Percentiles rank a stretch among this genome's conserved stretches.
Conservation (phyloP, 2,888 invertebrate genomes). For the Caprella mutica region DNA sequence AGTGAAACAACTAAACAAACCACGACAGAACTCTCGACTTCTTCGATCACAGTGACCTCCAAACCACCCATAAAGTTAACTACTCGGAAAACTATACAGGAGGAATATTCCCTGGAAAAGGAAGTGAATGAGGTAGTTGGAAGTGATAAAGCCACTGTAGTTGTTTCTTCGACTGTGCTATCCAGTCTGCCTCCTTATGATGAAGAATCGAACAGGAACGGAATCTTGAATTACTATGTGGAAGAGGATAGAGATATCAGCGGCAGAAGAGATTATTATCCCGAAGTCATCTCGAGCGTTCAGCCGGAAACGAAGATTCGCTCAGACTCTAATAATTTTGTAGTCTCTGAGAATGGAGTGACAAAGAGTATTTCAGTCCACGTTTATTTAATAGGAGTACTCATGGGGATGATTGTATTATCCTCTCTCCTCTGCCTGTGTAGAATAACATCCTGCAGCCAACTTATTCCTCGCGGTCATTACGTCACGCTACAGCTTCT, state of each 20-base stretch:
- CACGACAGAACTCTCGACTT: slow-evolving; percentile 11
- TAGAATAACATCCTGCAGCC: slow-evolving; percentile 10
- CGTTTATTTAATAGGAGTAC: slow-evolving; percentile 5
- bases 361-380: slow-evolving; percentile 5
- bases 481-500: slow-evolving; percentile 13
- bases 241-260: neutral
- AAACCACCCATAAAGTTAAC: neutral
- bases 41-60: neutral
- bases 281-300: neutral
- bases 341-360: neutral
- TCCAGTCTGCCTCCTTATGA: neutral
- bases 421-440: slow-evolving; percentile 1
- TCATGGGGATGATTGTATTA: slow-evolving; percentile 1
- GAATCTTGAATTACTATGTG: slow-evolving; percentile 7
- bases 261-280: slow-evolving; percentile 2
- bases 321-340: neutral
- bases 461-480: slow-evolving; percentile 9
- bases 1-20: neutral
- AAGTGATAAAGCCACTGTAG: neutral
- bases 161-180: too few species aligned
- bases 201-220: neutral
- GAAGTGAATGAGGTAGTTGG: neutral
- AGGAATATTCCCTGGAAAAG: neutral
- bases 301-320: neutral
- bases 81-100: neutral